Base-by-base conservation (phyloP, 2,888 invertebrate species). In the Euplexia lucipara region DNA sequence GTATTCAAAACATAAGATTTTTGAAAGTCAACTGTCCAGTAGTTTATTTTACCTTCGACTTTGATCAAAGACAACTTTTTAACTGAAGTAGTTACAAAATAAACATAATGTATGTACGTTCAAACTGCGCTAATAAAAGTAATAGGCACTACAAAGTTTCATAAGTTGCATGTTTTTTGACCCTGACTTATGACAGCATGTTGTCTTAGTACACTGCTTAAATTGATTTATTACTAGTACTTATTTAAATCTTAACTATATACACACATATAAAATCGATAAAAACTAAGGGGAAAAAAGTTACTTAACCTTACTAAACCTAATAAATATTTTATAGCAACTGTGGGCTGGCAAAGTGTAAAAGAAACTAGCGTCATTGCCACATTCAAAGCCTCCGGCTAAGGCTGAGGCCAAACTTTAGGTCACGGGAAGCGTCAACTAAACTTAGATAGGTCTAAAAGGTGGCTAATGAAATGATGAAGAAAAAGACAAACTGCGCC, bases 151-250 rank as follows among this genome's bases (percentile, higher is more conserved):
- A 54, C 20, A 51, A n/a, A 45, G 58, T 67, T 47, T 45, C n/a
- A 12, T 42, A 30, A 65, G 9, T n/a, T n/a, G n/a, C 10, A 42
- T 26, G 14, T 10, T 41, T 35, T 35, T 16, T 47, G 39, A 51
- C 59, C 59, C 54, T 67, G 74, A 44, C 48, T 34, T 58, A 10
- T 56, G 45, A 18, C 20, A 12, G 20, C 9, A 1, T 68, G 16
- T 37, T 14, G 20, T 18, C 47, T 35, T 4, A 12, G 47, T 20
- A 20, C 16, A 59, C 42, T n/a, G n/a, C n/a, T 69, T 37, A 37
- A 48, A 41, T 66, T 49, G 32, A 66, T 69, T 59, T 59, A 66
- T n/a, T n/a, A 4, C 22, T 2, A 2, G 32, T 16, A 45, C 16
- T 37, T 20, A 18, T 20, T 45, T 37, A 35, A 10, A 12, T 37